Evolutionary conservation across 2,113 vertebrate genomes (phyloP).

Genomic region (Petroica traversi): DNA sequence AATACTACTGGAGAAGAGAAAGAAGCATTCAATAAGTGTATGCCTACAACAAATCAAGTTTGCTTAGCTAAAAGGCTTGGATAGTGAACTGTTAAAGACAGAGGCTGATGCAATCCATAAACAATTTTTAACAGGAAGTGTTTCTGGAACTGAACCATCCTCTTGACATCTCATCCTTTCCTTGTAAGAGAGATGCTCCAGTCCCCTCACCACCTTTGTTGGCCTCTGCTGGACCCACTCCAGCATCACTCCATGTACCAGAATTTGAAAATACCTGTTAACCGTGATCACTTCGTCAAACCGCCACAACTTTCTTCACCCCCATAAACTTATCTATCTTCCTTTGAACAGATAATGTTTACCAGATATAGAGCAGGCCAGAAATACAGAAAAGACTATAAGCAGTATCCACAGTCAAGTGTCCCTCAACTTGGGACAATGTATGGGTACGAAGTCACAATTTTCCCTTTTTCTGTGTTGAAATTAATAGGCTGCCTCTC

Average conservation of each 20-base stretch:
- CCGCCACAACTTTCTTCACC: background rate
- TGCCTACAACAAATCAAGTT: background rate
- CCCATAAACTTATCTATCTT: background rate
- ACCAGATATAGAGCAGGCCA: background rate
- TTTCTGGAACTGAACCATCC: background rate
- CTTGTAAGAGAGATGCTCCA: background rate
- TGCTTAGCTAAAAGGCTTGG: background rate
- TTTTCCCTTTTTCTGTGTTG: background rate
- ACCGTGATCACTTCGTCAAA: background rate
- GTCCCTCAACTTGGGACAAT: background rate
- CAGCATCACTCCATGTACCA: background rate
- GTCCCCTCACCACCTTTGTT: background rate
- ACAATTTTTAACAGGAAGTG: background rate
- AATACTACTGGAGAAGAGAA: background rate
- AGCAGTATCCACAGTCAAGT: background rate
- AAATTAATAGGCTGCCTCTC: background rate
- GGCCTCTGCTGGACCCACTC: background rate
- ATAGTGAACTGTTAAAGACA: background rate
- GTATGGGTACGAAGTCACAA: background rate
- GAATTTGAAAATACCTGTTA: background rate
- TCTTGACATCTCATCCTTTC: background rate
- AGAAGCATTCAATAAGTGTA: background rate
- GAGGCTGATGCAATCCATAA: background rate
- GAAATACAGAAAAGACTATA: background rate
- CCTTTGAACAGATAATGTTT: background rate